phyloP scores from a whole-genome alignment of 2,888 invertebrate genomes.

The Steinernema carpocapsae region DNA sequence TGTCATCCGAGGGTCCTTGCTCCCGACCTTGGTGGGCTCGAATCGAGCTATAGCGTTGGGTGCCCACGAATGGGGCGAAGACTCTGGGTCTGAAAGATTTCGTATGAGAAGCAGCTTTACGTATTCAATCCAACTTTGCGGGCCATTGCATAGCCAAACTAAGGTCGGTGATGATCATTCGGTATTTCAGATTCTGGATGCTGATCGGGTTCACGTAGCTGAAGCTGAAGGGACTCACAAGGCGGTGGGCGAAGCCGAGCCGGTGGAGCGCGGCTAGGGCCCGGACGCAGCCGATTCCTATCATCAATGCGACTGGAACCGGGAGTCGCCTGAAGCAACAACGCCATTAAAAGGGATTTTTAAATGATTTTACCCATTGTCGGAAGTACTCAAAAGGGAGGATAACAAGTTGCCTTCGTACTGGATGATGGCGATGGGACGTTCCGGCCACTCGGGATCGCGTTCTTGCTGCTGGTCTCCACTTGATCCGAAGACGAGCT shows the following conservation, averaged over 20 bases:
- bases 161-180: conserved; percentile 1
- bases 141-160: conserved; percentile 11
- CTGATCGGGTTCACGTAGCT: conserved; percentile 21
- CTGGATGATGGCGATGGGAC: conserved; percentile 38
- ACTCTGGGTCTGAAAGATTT: conserved; percentile 15
- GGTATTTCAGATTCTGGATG: not conserved
- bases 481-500: conserved; percentile 44
- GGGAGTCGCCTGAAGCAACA: conserved; percentile 32
- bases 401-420: conserved; percentile 35
- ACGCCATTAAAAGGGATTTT: not conserved
- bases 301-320: conserved; percentile 19
- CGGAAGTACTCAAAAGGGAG: conserved; percentile 32
- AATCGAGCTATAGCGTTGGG: conserved; percentile 43
- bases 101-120: not conserved
- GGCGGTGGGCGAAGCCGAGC: conserved; percentile 37
- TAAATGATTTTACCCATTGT: conserved; percentile 21
- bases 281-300: conserved; percentile 39
- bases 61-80: conserved; percentile 44
- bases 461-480: conserved; percentile 37
- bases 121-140: not conserved
- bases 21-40: conserved; percentile 42
- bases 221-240: conserved; percentile 36
- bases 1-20: conserved; percentile 48
- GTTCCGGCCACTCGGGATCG: conserved; percentile 39
- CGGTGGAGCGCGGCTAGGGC: conserved; percentile 43